Evolutionary conservation across 2,888 invertebrate genomes (phyloP), one percentile per base, ranked within the genome.

Genomic region (Caradrina clavipalpis): DNA sequence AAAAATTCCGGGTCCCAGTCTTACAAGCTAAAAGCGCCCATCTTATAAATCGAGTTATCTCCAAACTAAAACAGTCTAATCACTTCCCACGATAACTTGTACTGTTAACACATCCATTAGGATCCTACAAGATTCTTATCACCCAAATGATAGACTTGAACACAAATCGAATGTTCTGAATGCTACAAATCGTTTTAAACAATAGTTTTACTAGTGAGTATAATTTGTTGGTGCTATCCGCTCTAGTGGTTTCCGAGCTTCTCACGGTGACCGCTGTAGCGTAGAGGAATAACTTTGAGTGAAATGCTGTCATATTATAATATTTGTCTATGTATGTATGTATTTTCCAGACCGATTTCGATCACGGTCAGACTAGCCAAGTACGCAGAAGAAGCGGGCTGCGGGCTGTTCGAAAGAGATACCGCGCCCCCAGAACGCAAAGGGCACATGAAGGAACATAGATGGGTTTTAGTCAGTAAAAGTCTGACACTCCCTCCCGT

Each of bases 61-160:
- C 19, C 3, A 55, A 55, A 42, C 15, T 1, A 26, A 19, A 56
- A 8, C 47, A 55, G 0, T 1, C 11, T 17, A 61, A 61, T 31
- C 47, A 49, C 47, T 77, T 82, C 82, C 69, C 83, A 82, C 83
- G 61, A 56, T 74, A 72, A 79, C 53, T 58, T 22, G 8, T 35
- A 54, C 56, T 61, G 31, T 57, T 62, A 82, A 64, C 70, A 67
- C 51, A 47, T 4, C 60, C 22, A 69, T 72, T 76, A n/a, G n/a
- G n/a, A n/a, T n/a, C n/a, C n/a, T n/a, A 78, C 64, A 55, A 78
- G 82, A 82, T 82, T 45, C 15, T 72, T 76, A 82, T 82, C 82
- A 63, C 15, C 8, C 49, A 70, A 82, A 83, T 81, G 69, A 81
- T 83, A 80, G 50, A 64, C 39, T 50, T 13, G 53, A 39, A 73